Evolutionary conservation across 1,140 invertebrate species (phyloP), one percentile per base, ranked within the genome.

Genomic region (Trialeurodes vaporariorum): DNA sequence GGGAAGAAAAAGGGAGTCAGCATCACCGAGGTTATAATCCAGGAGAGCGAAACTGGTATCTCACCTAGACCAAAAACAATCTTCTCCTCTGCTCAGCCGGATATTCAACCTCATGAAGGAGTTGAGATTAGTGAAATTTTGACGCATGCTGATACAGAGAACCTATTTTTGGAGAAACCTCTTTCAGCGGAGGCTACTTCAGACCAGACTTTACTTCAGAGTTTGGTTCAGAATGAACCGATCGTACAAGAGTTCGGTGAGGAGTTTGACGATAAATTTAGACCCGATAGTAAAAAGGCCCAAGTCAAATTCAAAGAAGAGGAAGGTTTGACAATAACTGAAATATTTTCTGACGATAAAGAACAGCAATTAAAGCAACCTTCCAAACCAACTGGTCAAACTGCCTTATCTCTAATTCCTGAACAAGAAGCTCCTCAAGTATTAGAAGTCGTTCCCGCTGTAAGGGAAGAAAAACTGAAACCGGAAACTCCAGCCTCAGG

Each of bases 331-430:
- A 75, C 78, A 69, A 73, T 83, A 2, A 77, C 71, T 0, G 70
- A 82, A 71, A 78, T 80, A 1, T 72, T 79, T 65, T 63, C 77
- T 21, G 75, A 80, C 62, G 79, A 83, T 59, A 83, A 81, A 75
- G 84, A 49, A 17, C 34, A 49, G 84, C 27, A 71, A 34, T 72
- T 83, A 27, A 67, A 69, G 17, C 68, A 76, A 40, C 70, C 70
- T 66, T 67, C 68, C 26, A 75, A 71, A 69, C 80, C 79, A 9
- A 74, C 78, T 70, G 68, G 34, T 22, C 73, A 69, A 1, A 76
- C 79, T 74, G 81, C 83, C 22, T 71, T 73, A 1, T 59, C 83
- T 11, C 76, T 79, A 58, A 77, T 83, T 67, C 73, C 77, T 67
- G 71, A 77, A 12, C 77, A 83, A 70, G 71, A 71, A 58, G 78